Evolutionary conservation across 2,888 invertebrate species (phyloP).

Genomic region (Agriopis marginaria): DNA sequence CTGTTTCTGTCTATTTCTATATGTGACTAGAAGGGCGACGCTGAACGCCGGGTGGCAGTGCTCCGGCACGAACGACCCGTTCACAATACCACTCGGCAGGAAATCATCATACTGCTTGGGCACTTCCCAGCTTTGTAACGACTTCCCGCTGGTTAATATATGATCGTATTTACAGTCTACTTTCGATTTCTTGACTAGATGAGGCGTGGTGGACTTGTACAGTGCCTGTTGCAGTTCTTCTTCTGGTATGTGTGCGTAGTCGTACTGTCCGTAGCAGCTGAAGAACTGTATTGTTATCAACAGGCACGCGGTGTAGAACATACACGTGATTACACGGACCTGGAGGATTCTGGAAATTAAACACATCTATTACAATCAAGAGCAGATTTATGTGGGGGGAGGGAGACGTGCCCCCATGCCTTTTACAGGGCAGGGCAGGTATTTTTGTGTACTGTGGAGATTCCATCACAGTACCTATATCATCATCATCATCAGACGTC

Average conservation of each 20-base stretch:
- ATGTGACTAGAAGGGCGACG: constrained; percentile 93
- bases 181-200: constrained; percentile 50
- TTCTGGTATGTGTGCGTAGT: constrained; percentile 62
- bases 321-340: constrained; percentile 55
- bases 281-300: constrained; percentile 62
- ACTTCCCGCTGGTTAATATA: constrained; percentile 58
- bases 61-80: constrained; percentile 68
- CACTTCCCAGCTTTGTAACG: constrained; percentile 57
- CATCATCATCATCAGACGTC: no score
- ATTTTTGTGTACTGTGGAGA: no score
- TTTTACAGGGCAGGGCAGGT: no score
- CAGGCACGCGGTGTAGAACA: constrained; percentile 53
- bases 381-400: no score
- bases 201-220: constrained; percentile 54
- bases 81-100: constrained; percentile 59
- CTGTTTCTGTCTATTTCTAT: constrained; percentile 91
- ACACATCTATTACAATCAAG: no score
- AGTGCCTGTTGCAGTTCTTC: constrained; percentile 57
- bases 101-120: constrained; percentile 59
- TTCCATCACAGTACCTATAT: no score
- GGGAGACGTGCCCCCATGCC: no score
- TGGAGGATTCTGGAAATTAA: constrained; percentile 57
- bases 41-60: constrained; percentile 82
- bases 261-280: constrained; percentile 56
- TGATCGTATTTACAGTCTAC: constrained; percentile 69